Evolutionary conservation across 1,140 invertebrate species (phyloP).

Genomic region (Samia ricini): DNA sequence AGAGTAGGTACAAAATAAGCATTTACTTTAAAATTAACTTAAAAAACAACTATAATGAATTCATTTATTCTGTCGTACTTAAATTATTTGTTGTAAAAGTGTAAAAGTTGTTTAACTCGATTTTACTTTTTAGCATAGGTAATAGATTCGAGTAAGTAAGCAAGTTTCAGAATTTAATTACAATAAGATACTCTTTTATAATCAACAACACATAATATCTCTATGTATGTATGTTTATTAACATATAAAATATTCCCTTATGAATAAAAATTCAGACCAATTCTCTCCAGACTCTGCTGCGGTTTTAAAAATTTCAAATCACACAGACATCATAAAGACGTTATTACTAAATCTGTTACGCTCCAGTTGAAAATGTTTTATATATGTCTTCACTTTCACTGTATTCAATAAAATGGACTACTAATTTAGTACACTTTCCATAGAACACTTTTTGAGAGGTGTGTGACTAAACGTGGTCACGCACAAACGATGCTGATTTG

Average conservation of each 20-base stretch:
- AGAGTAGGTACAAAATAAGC: no score
- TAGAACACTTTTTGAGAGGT: conserved; percentile 8
- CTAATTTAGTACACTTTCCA: conserved; percentile 24
- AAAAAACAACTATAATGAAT: no score
- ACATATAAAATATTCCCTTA: not conserved
- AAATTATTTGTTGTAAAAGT: no score
- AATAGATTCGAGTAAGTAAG: no score
- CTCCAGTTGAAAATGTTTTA: conserved; percentile 23
- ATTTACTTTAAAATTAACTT: no score
- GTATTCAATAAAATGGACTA: conserved; percentile 5
- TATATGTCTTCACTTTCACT: conserved; percentile 20
- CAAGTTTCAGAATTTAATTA: no score
- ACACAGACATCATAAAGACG: conserved; percentile 27
- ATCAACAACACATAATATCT: not conserved
- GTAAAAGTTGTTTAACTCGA: no score
- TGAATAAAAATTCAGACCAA: not conserved
- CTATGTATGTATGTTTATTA: not conserved
- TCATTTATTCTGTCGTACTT: no score
- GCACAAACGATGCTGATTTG: not conserved
- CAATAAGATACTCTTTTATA: no score
- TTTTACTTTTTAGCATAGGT: no score
- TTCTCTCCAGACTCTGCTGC: conserved; percentile 33
- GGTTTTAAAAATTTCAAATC: conserved; percentile 35
- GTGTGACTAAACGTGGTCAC: conserved; percentile 8
- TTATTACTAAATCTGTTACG: conserved; percentile 25